Evolutionary conservation across 2,888 invertebrate genomes (phyloP), one percentile per base, ranked within the genome.

Genomic region (Apotomis turbidana): DNA sequence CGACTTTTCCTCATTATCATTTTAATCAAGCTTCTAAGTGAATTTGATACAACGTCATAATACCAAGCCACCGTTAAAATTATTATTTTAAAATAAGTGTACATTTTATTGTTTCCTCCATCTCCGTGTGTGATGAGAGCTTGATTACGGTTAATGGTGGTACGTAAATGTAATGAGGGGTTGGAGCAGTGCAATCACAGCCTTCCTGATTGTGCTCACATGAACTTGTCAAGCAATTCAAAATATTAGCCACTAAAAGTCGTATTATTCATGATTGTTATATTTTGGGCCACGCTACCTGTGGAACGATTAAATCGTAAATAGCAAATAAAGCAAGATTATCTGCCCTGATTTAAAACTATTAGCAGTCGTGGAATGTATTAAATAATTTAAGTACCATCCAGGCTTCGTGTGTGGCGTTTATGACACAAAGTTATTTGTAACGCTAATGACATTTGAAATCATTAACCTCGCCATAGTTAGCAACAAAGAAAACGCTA

Each of bases 161-260:
- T 82, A 88, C 84, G 88, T 90, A 90, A 89, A 90, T 83, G 81
- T 92, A 92, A 93, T 92, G 84, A 89, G 86, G 86, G 90, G 87
- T 87, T 88, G 87, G 80, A 77, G 77, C 80, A 80, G 82, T 78
- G 79, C 85, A 90, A 89, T 90, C 88, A 83, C 82, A 81, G 81
- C 79, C 84, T 89, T 89, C 87, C 88, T 90, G 84, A 88, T 87
- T 89, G 83, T 83, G 75, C 78, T 79, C 82, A 83, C 82, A 85
- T 80, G 81, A 79, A 81, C 77, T 85, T 82, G 81, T 84, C 81
- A 83, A 82, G 81, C 79, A 84, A 87, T 86, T 85, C 85, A 78
- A 79, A 86, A 86, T 84, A 81, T 78, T 75, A 80, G 83, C 80
- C 79, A 70, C 78, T 81, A 76, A 74, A 83, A 83, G 79, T 80